A percentile compares a stretch with the other conserved stretches of the same genome.
Evolutionary conservation across 1,140 invertebrate species (phyloP).

Genomic region (Rhyacophila brunnea): DNA sequence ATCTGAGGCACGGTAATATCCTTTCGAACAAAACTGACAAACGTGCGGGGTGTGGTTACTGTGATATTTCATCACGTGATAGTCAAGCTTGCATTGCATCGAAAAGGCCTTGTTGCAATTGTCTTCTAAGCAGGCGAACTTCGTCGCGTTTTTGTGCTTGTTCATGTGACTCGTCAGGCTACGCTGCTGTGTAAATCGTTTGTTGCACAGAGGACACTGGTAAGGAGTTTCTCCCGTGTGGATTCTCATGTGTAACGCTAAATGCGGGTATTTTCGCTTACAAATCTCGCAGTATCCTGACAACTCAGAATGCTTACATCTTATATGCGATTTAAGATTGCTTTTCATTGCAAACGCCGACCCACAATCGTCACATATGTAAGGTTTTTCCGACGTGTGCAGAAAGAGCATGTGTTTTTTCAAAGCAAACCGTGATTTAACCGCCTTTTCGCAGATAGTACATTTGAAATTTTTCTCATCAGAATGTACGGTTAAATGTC

Average conservation of each 20-base stretch:
- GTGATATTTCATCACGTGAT: constrained; percentile 48
- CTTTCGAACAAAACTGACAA: constrained; percentile 47
- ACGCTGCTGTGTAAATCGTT: constrained; percentile 43
- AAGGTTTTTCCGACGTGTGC: constrained; percentile 33
- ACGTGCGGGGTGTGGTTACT: constrained; percentile 46
- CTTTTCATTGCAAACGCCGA: constrained; percentile 59
- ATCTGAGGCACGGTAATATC: constrained; percentile 48
- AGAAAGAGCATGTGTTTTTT: constrained; percentile 40
- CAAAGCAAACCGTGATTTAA: constrained; percentile 43
- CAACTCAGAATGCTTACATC: constrained; percentile 46
- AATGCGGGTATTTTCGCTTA: constrained; percentile 46
- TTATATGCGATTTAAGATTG: constrained; percentile 50
- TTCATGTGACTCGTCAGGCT: constrained; percentile 46
- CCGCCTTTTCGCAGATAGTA: constrained; percentile 40
- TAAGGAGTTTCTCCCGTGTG: constrained; percentile 71
- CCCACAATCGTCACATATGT: constrained; percentile 53
- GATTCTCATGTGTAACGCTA: constrained; percentile 60
- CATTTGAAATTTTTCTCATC: constrained; percentile 45
- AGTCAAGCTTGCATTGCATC: constrained; percentile 46
- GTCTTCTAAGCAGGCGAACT: constrained; percentile 46
- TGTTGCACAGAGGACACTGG: constrained; percentile 56
- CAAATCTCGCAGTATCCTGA: constrained; percentile 48
- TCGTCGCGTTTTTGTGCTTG: constrained; percentile 47
- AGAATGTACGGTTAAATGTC: constrained; percentile 41
- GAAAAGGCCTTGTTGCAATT: constrained; percentile 48